Evolutionary conservation across 2,113 vertebrate genomes (phyloP).

Genomic region (Calonectris borealis): DNA sequence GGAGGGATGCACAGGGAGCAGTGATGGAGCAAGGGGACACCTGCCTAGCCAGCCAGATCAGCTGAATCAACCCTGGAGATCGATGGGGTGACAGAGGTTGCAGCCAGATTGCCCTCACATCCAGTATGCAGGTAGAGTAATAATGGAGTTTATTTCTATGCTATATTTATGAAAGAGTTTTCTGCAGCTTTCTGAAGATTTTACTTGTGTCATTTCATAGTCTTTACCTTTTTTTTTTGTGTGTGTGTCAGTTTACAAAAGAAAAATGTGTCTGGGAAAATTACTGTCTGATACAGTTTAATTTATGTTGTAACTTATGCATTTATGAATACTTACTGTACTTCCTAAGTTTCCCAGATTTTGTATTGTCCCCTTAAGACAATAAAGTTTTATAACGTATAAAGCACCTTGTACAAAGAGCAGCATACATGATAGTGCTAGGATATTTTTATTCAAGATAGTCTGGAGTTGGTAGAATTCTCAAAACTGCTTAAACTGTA

Average conservation of each 20-base stretch:
- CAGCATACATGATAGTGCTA: not conserved
- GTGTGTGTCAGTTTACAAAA: not conserved
- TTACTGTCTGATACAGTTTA: not conserved
- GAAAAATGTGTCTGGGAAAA: not conserved
- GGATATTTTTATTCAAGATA: not conserved
- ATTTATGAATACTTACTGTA: not conserved
- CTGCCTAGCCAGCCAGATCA: constrained; percentile 99
- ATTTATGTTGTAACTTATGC: not conserved
- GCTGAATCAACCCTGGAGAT: constrained; percentile 99
- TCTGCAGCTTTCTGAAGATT: not conserved
- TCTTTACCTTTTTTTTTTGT: not conserved
- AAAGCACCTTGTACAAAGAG: not conserved
- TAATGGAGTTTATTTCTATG: not conserved
- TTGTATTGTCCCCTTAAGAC: not conserved
- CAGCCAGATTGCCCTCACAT: constrained; percentile 97
- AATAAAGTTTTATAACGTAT: not conserved
- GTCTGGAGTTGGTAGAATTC: not conserved
- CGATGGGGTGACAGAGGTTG: constrained; percentile 86
- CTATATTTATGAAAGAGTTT: not conserved
- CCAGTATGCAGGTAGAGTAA: not conserved
- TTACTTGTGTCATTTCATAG: not conserved
- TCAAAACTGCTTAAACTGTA: not conserved
- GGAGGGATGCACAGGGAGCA: constrained; percentile 96
- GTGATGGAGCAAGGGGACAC: constrained; percentile 99
- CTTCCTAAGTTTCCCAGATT: fast-evolving